Evolutionary conservation across 2,888 invertebrate genomes (phyloP), one percentile per base, ranked within the genome.

Genomic region (Steromphala cineraria): DNA sequence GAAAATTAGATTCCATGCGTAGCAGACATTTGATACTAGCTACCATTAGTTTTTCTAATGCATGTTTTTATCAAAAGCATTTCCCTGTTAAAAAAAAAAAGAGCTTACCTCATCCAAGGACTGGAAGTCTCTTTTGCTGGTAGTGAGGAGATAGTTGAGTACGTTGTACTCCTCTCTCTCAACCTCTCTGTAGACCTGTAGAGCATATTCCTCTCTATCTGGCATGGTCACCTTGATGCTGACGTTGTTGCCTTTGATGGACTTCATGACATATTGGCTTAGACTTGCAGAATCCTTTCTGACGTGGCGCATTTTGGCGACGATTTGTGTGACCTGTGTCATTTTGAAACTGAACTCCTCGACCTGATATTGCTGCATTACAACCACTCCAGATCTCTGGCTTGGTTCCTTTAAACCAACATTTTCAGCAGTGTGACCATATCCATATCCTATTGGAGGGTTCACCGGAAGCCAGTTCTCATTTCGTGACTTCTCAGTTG

Each of bases 361-460:
- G n/a, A 15, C 36, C 7, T 85, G 80, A 28, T 82, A 67, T 10
- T 56, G 36, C 17, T 31, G 8, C n/a, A 40, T 13, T 10, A 40
- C 19, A 28, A 80, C 75, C 5, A 76, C 31, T 17, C 56, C 74
- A 15, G 15, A 62, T 62, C 17, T 19, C 4, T 90, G 89, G 3
- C 87, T 85, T 0, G 84, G 82, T 0, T 87, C 82, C 8, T 81
- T 76, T 1, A 91, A 79, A 8, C 91, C 91, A 0, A 82, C 81
- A 10, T 81, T 53, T 88, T 84, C 2, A 81, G 82, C 55, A 84
- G 83, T 3, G 52, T 62, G 4, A 82, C 86, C 0, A 89, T 89
- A 2, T 88, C 90, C 89, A 87, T 88, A 0, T 87, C 89, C 21
- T 88, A 86, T 17, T 40, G 55, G 53, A 15, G 90, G 90, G 7